Conservation (phyloP, 2,888 invertebrate species). For the Acleris cristana region DNA sequence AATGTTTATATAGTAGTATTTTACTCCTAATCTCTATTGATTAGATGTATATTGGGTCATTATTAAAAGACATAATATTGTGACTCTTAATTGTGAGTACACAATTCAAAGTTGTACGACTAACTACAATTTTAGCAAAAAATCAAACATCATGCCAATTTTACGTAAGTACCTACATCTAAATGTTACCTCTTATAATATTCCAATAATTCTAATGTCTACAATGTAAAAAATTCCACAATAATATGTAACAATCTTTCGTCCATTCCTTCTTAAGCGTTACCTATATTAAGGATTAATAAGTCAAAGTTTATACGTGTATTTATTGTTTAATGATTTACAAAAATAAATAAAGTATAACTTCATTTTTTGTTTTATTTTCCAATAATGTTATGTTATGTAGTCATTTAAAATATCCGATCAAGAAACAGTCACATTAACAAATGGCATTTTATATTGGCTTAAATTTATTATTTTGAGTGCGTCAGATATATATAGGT, state of each 20-base stretch:
- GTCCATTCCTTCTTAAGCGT: slow-evolving; percentile 35
- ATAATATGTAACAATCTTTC: slow-evolving; percentile 35
- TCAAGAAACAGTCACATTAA: too few relatives aligned
- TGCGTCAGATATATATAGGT: too few relatives aligned
- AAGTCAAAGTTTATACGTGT: slow-evolving; percentile 34
- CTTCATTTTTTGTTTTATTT: not conserved
- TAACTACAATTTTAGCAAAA: not conserved
- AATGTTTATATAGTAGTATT: slow-evolving; percentile 15
- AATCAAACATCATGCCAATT: not conserved
- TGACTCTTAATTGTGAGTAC: too few relatives aligned
- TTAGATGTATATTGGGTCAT: slow-evolving; percentile 8
- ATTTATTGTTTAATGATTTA: slow-evolving; percentile 37
- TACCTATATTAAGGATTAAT: slow-evolving; percentile 22
- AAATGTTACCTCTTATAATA: not conserved
- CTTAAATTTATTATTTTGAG: too few relatives aligned
- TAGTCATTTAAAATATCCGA: too few relatives aligned
- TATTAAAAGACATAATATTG: not conserved
- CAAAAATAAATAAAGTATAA: slow-evolving; percentile 28
- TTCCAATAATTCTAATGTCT: not conserved
- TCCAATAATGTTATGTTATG: not conserved
- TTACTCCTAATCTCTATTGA: slow-evolving; percentile 32
- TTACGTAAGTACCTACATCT: not conserved
- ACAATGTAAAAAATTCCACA: slow-evolving; percentile 12
- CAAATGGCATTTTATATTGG: too few relatives aligned
- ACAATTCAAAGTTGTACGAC: not conserved